Conservation (phyloP, 2,888 invertebrate species). For the Lasioglossum oenotherae region DNA sequence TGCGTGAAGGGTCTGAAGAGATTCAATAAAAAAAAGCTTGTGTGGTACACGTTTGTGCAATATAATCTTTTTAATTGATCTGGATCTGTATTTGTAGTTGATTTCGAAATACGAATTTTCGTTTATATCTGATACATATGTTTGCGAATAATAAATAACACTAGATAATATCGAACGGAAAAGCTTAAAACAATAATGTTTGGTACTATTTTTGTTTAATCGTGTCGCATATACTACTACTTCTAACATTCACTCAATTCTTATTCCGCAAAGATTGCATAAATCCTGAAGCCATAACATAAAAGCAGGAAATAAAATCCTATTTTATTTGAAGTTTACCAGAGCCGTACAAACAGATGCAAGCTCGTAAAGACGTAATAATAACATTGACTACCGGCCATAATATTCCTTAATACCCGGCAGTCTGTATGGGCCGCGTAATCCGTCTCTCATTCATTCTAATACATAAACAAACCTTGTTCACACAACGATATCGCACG, state of each 20-base stretch:
- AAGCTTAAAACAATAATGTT: neutral
- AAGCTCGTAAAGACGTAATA: neutral
- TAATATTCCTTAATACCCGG: neutral
- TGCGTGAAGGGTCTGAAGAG: too few species aligned
- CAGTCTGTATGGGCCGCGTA: neutral
- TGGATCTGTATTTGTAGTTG: neutral
- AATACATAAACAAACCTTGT: slow-evolving; percentile 40
- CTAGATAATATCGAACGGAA: neutral
- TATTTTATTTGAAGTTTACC: neutral
- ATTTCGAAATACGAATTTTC: neutral
- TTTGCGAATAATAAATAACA: neutral
- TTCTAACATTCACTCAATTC: too few species aligned
- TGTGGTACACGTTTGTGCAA: neutral
- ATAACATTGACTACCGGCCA: neutral
- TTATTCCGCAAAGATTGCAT: neutral
- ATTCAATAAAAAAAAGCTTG: too few species aligned
- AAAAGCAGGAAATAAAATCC: neutral
- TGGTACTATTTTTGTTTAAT: neutral
- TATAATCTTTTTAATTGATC: neutral
- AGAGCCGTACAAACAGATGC: neutral
- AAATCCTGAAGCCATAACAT: neutral
- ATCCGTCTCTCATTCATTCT: slow-evolving; percentile 22
- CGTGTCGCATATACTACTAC: too few species aligned
- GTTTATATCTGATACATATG: neutral
- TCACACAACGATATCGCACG: slow-evolving; percentile 35